Percentiles rank a stretch among this genome's conserved stretches.
phyloP scores from a whole-genome alignment of 2,113 vertebrate species.

The Dolichallabes microphthalmus region DNA sequence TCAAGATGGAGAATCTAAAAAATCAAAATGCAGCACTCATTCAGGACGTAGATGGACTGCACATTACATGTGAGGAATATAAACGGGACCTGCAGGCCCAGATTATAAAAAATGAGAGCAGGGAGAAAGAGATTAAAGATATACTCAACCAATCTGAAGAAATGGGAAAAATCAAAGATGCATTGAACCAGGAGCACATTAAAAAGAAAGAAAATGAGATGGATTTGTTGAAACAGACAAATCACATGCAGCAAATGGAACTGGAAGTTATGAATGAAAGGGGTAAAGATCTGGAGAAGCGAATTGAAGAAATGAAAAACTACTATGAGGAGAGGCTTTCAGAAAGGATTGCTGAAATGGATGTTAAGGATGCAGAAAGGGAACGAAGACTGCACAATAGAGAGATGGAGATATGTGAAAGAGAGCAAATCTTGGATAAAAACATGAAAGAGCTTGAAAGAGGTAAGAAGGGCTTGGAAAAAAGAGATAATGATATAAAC shows the following conservation, averaged over 20 bases:
- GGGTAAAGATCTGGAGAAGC: slow-evolving; percentile 9
- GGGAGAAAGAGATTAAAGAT: slow-evolving; percentile 47
- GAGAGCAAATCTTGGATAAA: slow-evolving; percentile 41
- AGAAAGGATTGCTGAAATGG: slow-evolving; percentile 46
- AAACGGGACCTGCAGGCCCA: slow-evolving; percentile 34
- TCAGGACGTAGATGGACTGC: slow-evolving; percentile 52
- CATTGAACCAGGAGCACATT: slow-evolving; percentile 24
- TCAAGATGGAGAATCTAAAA: slow-evolving; percentile 46
- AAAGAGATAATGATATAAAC: slow-evolving; percentile 37
- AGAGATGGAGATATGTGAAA: slow-evolving; percentile 39
- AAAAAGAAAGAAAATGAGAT: slow-evolving; percentile 50
- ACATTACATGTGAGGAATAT: slow-evolving; percentile 48
- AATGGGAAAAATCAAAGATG: slow-evolving; percentile 42
- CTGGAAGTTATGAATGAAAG: slow-evolving; percentile 45
- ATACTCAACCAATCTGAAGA: slow-evolving; percentile 42
- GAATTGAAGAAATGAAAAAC: slow-evolving; percentile 52
- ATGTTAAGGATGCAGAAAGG: slow-evolving; percentile 25
- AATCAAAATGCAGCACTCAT: slow-evolving; percentile 42
- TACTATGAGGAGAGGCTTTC: slow-evolving; percentile 47
- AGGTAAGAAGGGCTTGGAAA: slow-evolving; percentile 43
- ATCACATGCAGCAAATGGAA: slow-evolving; percentile 41
- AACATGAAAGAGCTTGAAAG: slow-evolving; percentile 39
- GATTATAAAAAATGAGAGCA: slow-evolving; percentile 10
- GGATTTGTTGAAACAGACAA: slow-evolving; percentile 38
- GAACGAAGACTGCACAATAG: slow-evolving; percentile 33